These are phyloP conservation scores for Gari tellinella DNA, from an alignment of 2,888 invertebrate species.

Conservation along the genomic window DNA sequence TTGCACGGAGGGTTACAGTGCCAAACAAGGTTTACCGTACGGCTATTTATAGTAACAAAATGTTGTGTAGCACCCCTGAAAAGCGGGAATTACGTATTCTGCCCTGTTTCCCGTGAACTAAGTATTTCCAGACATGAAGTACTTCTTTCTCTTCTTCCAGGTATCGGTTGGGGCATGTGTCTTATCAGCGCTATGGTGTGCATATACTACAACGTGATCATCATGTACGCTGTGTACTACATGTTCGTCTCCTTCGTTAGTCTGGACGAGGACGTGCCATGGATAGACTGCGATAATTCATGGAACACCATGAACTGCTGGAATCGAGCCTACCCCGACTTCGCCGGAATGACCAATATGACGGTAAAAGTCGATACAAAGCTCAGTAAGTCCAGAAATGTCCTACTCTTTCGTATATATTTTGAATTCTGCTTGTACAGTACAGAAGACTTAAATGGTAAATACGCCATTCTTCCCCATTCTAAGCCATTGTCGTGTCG, in stretches of 20 bases:
- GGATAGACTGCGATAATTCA: slow-evolving; percentile 68
- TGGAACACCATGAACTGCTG: slow-evolving; percentile 70
- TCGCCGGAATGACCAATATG: slow-evolving; percentile 48
- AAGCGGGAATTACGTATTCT: too few species aligned
- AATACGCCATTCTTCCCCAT: too few species aligned
- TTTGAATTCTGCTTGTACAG: too few species aligned
- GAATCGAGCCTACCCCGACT: slow-evolving; percentile 62
- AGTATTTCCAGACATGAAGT: not conserved
- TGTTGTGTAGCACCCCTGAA: too few species aligned
- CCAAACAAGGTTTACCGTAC: too few species aligned
- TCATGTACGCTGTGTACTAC: slow-evolving; percentile 78
- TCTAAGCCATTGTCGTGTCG: too few species aligned
- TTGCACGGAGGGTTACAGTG: too few species aligned
- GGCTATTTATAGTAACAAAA: too few species aligned
- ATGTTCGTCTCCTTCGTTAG: slow-evolving; percentile 77
- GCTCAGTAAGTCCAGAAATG: too few species aligned
- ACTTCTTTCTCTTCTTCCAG: slow-evolving; percentile 38
- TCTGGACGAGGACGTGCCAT: slow-evolving; percentile 74
- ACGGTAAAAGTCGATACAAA: slow-evolving; percentile 46
- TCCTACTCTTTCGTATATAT: too few species aligned
- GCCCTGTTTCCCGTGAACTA: not conserved
- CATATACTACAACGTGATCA: slow-evolving; percentile 78
- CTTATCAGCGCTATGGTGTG: slow-evolving; percentile 72
- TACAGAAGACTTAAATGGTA: too few species aligned
- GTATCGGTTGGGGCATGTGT: slow-evolving; percentile 76